These are phyloP conservation scores for Oplegnathus fasciatus DNA, from an alignment of 2,113 vertebrate species.

Conservation along the genomic window DNA sequence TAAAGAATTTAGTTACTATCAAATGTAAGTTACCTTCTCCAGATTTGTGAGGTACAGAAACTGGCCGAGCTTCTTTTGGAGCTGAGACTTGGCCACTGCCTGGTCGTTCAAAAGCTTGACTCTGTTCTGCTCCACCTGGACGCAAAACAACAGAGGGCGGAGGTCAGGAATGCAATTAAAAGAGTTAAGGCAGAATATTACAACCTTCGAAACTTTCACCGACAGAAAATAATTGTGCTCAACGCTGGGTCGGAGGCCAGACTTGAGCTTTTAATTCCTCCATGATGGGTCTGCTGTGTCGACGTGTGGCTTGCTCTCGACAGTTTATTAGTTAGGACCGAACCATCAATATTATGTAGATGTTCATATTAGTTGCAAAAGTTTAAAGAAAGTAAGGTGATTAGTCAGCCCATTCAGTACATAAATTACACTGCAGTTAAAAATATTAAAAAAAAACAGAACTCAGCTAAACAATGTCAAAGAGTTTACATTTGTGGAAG, in stretches of 20 bases:
- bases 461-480: no score
- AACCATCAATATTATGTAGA: background rate
- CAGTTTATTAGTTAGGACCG: background rate
- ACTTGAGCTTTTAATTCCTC: background rate
- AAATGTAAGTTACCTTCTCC: conserved; percentile 89
- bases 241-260: background rate
- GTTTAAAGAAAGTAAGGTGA: background rate
- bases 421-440: background rate
- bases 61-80: conserved; percentile 98
- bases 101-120: conserved; percentile 96
- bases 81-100: conserved; percentile 94
- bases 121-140: conserved; percentile 95
- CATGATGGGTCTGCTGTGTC: background rate
- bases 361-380: background rate
- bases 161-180: conserved; percentile 33
- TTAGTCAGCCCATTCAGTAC: background rate
- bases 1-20: background rate
- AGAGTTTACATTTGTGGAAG: no score
- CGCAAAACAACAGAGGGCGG: background rate
- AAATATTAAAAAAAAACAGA: background rate
- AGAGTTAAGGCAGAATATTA: conserved; percentile 10
- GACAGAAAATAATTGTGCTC: background rate
- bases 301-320: background rate
- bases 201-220: conserved; percentile 14
- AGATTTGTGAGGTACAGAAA: conserved; percentile 96